A percentile compares a stretch with the other conserved stretches of the same genome.
Conservation (phyloP, 2,113 vertebrate species). For the Heptranchias perlo region DNA sequence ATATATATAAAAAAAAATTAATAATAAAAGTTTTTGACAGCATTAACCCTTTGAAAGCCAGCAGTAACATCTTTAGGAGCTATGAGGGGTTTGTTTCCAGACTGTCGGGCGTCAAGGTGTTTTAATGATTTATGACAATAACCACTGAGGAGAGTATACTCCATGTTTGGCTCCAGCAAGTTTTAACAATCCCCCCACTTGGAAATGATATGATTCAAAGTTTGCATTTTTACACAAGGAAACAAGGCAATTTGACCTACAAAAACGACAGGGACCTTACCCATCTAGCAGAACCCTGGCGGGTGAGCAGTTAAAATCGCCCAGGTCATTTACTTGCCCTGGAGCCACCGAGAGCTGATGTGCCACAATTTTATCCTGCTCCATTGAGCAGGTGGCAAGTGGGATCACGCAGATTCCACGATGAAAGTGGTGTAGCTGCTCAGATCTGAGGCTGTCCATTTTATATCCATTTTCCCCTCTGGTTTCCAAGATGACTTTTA, state of each 20-base stretch:
- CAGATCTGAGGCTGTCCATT: not conserved
- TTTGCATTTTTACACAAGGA: not conserved
- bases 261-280: not conserved
- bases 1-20: not conserved
- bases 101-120: not conserved
- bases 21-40: not conserved
- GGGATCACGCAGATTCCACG: not conserved
- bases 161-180: not conserved
- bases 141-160: not conserved
- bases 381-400: not conserved
- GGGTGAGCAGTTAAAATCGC: not conserved
- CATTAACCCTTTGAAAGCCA: not conserved
- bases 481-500: not conserved
- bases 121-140: not conserved
- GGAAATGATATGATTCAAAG: not conserved
- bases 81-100: not conserved
- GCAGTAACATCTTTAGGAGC: not conserved
- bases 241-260: not conserved
- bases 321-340: not conserved
- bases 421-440: not conserved
- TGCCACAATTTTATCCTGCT: not conserved
- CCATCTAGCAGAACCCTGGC: not conserved
- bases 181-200: not conserved
- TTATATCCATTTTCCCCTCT: not conserved
- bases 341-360: no score